Evolutionary conservation across 1,140 invertebrate genomes (phyloP).

Genomic region (Drosophila varians): DNA sequence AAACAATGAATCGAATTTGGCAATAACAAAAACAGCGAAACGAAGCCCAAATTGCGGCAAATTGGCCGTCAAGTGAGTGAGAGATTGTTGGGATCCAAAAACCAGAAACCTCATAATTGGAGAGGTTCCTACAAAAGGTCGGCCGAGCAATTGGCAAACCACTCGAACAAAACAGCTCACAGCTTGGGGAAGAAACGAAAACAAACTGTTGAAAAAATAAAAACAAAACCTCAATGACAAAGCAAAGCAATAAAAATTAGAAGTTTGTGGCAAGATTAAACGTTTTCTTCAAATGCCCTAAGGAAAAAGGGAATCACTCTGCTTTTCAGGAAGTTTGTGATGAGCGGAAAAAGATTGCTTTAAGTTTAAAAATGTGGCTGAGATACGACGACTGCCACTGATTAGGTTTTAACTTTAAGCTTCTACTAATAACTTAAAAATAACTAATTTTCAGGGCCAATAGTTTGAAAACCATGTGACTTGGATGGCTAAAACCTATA

Average conservation of each 20-base stretch:
- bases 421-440: too few relatives aligned
- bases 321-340: slow-evolving; percentile 6
- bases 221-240: slow-evolving; percentile 59
- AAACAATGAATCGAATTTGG: slow-evolving; percentile 37
- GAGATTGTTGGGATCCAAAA: slow-evolving; percentile 23
- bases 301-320: slow-evolving; percentile 18
- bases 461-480: not conserved
- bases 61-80: slow-evolving; percentile 50
- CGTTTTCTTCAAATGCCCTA: slow-evolving; percentile 43
- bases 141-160: slow-evolving; percentile 60
- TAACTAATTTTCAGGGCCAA: too few relatives aligned
- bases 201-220: slow-evolving; percentile 36
- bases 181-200: slow-evolving; percentile 23
- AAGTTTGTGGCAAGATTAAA: slow-evolving; percentile 75
- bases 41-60: slow-evolving; percentile 53
- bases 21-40: slow-evolving; percentile 13
- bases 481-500: not conserved
- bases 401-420: too few relatives aligned
- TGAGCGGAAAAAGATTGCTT: slow-evolving; percentile 4
- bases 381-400: not conserved
- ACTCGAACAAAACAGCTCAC: slow-evolving; percentile 49
- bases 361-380: slow-evolving; percentile 1
- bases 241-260: slow-evolving; percentile 71
- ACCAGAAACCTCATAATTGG: slow-evolving; percentile 64
- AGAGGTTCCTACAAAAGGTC: slow-evolving; percentile 75